A percentile compares a stretch with the other conserved stretches of the same genome.
Evolutionary conservation across 2,888 invertebrate species (phyloP).

Genomic region (Endotricha flammealis): DNA sequence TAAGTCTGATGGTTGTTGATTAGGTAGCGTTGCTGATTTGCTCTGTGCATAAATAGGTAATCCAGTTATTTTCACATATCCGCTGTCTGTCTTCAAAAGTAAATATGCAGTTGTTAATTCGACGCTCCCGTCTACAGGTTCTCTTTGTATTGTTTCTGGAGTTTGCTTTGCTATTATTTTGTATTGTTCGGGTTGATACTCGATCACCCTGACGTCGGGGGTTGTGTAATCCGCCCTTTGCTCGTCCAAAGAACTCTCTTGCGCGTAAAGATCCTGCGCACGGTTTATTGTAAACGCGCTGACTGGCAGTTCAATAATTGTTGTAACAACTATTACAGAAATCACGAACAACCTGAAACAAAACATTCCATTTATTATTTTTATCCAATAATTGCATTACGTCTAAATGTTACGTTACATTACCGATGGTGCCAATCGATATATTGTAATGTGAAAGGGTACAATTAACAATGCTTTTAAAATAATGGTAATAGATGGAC

Average conservation of each 20-base stretch:
- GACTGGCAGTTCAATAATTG: conserved; percentile 35
- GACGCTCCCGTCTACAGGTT: background rate
- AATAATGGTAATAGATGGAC: conserved; percentile 7
- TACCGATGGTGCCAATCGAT: too few species aligned
- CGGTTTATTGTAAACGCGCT: conserved; percentile 45
- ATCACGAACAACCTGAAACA: conserved; percentile 57
- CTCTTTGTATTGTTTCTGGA: conserved; percentile 2
- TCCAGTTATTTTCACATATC: conserved; percentile 5
- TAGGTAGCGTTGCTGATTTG: background rate
- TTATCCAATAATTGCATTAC: background rate
- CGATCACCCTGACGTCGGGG: conserved; percentile 22
- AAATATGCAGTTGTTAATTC: conserved; percentile 8
- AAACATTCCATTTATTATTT: conserved; percentile 15
- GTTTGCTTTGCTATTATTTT: background rate
- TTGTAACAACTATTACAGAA: conserved; percentile 40
- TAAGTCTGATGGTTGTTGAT: conserved; percentile 10
- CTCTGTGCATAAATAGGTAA: conserved; percentile 8
- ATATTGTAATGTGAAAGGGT: too few species aligned
- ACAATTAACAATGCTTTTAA: too few species aligned
- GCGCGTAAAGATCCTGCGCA: conserved; percentile 35
- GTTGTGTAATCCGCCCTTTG: conserved; percentile 32
- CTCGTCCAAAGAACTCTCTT: conserved; percentile 36
- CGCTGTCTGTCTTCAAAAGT: conserved; percentile 6
- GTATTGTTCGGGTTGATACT: conserved; percentile 5
- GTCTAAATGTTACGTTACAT: too few species aligned